These are phyloP conservation scores for Lepeophtheirus salmonis DNA, from an alignment of 1,140 invertebrate genomes.

Conservation along the genomic window DNA sequence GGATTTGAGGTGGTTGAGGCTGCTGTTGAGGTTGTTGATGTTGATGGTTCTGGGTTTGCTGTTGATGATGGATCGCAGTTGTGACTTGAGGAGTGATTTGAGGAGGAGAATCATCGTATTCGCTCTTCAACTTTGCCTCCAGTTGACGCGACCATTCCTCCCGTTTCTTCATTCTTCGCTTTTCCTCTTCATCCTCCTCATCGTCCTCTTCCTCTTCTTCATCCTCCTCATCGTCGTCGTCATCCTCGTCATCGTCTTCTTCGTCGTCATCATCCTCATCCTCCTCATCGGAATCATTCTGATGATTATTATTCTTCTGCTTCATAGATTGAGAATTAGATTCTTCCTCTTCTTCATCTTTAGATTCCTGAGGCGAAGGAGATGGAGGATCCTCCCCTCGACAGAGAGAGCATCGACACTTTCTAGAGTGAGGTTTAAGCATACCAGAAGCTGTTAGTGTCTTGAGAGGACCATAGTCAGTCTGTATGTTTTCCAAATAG, in stretches of 20 bases:
- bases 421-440: slow-evolving; percentile 1
- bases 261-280: slow-evolving; percentile 3
- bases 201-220: slow-evolving; percentile 6
- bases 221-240: neutral
- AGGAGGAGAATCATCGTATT: neutral
- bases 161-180: neutral
- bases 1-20: neutral
- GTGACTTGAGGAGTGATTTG: neutral
- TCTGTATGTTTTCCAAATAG: slow-evolving; percentile 14
- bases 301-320: neutral
- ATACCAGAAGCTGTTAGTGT: slow-evolving; percentile 12
- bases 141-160: neutral
- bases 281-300: neutral
- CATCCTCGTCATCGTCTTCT: slow-evolving; percentile 3
- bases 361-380: neutral
- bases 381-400: neutral
- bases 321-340: neutral
- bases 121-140: neutral
- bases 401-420: slow-evolving; percentile 10
- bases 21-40: slow-evolving; percentile 11
- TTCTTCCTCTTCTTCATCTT: neutral
- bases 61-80: neutral
- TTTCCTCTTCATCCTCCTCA: neutral
- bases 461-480: slow-evolving; percentile 18
- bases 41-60: neutral